These are phyloP conservation scores for Lepidurus couesii DNA, from an alignment of 1,140 invertebrate species.

Conservation along the genomic window DNA sequence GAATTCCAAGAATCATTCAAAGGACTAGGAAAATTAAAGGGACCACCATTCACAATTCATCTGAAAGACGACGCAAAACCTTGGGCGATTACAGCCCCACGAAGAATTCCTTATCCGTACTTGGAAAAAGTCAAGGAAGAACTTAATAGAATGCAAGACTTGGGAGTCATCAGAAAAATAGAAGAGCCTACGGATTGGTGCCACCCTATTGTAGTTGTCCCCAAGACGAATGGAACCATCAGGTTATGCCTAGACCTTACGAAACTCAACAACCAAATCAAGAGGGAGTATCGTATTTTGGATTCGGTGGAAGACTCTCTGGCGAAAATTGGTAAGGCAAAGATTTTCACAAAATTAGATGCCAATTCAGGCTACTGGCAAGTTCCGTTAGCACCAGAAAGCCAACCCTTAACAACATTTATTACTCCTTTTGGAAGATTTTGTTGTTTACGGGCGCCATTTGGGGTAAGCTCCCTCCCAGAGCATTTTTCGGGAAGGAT, in stretches of 20 bases:
- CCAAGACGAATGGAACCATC: conserved; percentile 42
- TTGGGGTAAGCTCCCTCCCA: conserved; percentile 40
- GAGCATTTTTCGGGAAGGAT: conserved; percentile 39
- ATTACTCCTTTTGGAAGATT: conserved; percentile 42
- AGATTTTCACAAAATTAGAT: conserved; percentile 39
- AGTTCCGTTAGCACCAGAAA: conserved; percentile 39
- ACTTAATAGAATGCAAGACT: background rate
- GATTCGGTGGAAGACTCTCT: conserved; percentile 37
- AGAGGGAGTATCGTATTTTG: conserved; percentile 37
- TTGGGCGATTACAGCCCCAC: background rate
- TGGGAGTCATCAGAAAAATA: conserved; percentile 41
- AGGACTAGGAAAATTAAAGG: background rate
- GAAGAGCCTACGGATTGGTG: conserved; percentile 44
- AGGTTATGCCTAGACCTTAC: conserved; percentile 45
- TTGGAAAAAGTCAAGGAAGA: conserved; percentile 36
- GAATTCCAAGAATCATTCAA: conserved; percentile 24
- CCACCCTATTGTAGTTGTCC: conserved; percentile 43
- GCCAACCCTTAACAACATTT: conserved; percentile 40
- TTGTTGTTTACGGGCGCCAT: conserved; percentile 39
- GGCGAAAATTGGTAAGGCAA: conserved; percentile 30
- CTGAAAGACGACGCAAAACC: conserved; percentile 27
- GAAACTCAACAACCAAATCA: conserved; percentile 39
- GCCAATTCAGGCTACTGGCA: conserved; percentile 42
- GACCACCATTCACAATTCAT: background rate
- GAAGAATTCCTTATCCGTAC: conserved; percentile 21